phyloP scores from a whole-genome alignment of 2,888 invertebrate species.

The Watsonalla binaria region DNA sequence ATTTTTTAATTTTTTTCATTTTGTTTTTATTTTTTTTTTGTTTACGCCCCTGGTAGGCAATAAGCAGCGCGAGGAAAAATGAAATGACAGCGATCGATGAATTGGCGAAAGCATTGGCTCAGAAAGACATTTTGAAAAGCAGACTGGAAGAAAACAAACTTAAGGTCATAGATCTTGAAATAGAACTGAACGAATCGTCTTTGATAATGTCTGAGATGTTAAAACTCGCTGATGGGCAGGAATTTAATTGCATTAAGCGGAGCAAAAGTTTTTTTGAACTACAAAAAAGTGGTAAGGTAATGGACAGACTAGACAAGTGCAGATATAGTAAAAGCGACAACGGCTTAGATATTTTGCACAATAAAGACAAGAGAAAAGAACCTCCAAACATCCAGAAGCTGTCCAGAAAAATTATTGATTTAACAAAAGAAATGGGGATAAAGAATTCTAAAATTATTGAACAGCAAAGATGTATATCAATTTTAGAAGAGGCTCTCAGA shows the following conservation, averaged over 20 bases:
- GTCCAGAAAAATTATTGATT: constrained; percentile 58
- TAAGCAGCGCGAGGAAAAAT: constrained; percentile 59
- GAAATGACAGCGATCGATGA: constrained; percentile 61
- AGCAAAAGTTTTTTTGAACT: constrained; percentile 70
- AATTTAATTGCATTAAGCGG: constrained; percentile 54
- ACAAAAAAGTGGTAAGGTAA: constrained; percentile 80
- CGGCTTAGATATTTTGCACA: constrained; percentile 51
- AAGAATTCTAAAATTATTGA: constrained; percentile 77
- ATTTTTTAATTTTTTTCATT: constrained; percentile 45
- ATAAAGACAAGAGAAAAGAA: constrained; percentile 34
- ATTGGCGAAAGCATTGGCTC: constrained; percentile 49
- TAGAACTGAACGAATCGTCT: constrained; percentile 74
- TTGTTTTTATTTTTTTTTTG: constrained; percentile 45
- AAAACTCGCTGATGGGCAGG: constrained; percentile 65
- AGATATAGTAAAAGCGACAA: constrained; percentile 68
- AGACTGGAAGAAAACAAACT: constrained; percentile 64
- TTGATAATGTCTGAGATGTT: constrained; percentile 70
- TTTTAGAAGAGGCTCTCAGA: constrained; percentile 73
- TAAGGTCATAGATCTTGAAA: constrained; percentile 73
- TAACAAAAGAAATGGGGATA: constrained; percentile 66
- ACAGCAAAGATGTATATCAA: constrained; percentile 74
- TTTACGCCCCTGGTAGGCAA: constrained; percentile 61
- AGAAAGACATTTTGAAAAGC: constrained; percentile 53
- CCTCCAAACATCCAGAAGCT: constrained; percentile 52
- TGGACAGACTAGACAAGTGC: constrained; percentile 76